Conservation (phyloP, 2,797 vertebrate genomes). For the Phalanger gymnotis region DNA sequence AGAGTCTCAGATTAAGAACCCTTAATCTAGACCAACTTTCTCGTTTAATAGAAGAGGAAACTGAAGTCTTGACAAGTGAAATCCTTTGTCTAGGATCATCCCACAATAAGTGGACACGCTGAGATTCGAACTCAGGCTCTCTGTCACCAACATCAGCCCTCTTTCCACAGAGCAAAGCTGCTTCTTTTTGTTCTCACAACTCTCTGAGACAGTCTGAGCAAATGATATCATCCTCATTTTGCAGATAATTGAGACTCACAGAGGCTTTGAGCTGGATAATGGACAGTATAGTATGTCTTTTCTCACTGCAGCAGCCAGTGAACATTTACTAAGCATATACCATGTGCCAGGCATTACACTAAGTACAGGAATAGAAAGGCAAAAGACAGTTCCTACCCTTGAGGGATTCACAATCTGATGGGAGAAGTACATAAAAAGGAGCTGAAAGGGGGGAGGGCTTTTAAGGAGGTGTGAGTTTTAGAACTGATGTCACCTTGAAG, state of each 20-base stretch:
- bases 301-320: not conserved
- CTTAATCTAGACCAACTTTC: not conserved
- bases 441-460: not conserved
- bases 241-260: not conserved
- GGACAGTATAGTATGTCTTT: not conserved
- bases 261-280: not conserved
- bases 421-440: not conserved
- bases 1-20: not conserved
- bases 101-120: not conserved
- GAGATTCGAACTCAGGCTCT: not conserved
- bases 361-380: not conserved
- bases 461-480: not conserved
- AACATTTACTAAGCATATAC: not conserved
- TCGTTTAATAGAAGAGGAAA: not conserved
- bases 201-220: not conserved
- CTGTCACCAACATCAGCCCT: not conserved
- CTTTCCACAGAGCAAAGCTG: not conserved
- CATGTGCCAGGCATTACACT: not conserved
- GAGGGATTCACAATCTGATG: not conserved
- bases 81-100: not conserved
- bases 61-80: not conserved
- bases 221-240: not conserved
- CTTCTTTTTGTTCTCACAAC: not conserved
- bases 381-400: not conserved
- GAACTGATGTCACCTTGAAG: not conserved